Evolutionary conservation across 2,797 vertebrate genomes (phyloP).

Genomic region (Poecile montanus): DNA sequence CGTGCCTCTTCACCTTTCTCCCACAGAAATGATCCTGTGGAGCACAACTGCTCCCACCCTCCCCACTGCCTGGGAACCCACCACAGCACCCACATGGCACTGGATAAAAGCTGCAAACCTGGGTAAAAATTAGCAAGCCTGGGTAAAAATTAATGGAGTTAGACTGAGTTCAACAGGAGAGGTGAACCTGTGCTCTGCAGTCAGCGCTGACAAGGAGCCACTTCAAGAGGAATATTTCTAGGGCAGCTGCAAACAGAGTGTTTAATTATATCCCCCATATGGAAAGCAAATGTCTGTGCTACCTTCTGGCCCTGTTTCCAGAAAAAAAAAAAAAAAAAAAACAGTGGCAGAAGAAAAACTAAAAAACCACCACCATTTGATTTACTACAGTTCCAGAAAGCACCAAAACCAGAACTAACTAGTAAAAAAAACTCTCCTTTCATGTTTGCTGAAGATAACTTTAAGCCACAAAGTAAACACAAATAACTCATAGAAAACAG

Average conservation of each 20-base stretch:
- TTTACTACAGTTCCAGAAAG: background rate
- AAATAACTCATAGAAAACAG: conserved; percentile 2
- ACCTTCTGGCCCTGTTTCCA: background rate
- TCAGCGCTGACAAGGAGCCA: accelerated
- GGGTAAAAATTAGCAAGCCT: conserved; percentile 42
- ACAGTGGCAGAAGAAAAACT: background rate
- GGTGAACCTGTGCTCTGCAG: background rate
- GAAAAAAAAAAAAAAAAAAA: background rate
- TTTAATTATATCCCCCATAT: conserved; percentile 21
- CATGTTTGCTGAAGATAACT: conserved; percentile 11
- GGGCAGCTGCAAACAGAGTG: background rate
- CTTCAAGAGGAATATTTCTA: background rate
- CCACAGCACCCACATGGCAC: accelerated
- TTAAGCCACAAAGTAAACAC: conserved; percentile 19
- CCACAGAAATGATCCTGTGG: accelerated
- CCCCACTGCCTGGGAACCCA: background rate
- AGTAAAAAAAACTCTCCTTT: background rate
- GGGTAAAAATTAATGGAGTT: conserved; percentile 59
- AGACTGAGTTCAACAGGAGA: background rate
- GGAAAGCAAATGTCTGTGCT: conserved; percentile 18
- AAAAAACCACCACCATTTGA: background rate
- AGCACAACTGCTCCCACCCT: background rate
- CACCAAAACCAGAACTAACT: conserved; percentile 17
- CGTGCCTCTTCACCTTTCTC: accelerated
- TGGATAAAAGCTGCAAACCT: background rate